phyloP scores from a whole-genome alignment of 2,888 invertebrate species.

The Litoditis marina region DNA sequence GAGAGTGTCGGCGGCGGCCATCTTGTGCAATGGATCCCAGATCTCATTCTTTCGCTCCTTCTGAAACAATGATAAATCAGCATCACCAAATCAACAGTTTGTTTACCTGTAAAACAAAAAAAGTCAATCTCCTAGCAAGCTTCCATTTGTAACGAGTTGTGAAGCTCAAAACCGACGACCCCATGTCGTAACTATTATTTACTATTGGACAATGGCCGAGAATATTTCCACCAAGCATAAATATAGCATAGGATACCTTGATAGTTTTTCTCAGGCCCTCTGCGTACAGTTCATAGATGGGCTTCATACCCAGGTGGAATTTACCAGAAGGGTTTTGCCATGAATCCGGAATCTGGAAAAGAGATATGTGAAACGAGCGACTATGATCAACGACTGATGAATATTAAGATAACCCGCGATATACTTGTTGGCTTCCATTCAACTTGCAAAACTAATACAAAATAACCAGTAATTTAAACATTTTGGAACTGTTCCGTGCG shows the following conservation, averaged over 20 bases:
- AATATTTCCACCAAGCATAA: not conserved
- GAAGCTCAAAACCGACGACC: too few relatives aligned
- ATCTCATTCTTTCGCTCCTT: slow-evolving; percentile 76
- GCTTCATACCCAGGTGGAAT: slow-evolving; percentile 83
- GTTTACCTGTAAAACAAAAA: not conserved
- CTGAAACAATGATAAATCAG: slow-evolving; percentile 58
- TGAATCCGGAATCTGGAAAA: slow-evolving; percentile 72
- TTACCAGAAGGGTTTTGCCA: slow-evolving; percentile 83
- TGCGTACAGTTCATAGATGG: slow-evolving; percentile 82
- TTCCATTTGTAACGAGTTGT: too few relatives aligned
- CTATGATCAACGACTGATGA: too few relatives aligned
- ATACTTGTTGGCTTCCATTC: too few relatives aligned
- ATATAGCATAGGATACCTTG: not conserved
- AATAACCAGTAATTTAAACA: too few relatives aligned
- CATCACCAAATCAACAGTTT: not conserved
- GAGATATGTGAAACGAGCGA: not conserved
- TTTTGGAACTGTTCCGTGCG: too few relatives aligned
- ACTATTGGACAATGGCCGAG: too few relatives aligned
- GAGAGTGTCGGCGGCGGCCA: slow-evolving; percentile 75
- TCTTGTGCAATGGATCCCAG: slow-evolving; percentile 83
- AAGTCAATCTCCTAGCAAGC: too few relatives aligned
- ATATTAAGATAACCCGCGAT: too few relatives aligned
- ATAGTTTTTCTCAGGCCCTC: slow-evolving; percentile 64
- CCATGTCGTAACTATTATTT: too few relatives aligned
- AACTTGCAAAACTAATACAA: too few relatives aligned